These are phyloP conservation scores for Nomada goodeniana DNA, from an alignment of 2,888 invertebrate species.

Conservation along the genomic window DNA sequence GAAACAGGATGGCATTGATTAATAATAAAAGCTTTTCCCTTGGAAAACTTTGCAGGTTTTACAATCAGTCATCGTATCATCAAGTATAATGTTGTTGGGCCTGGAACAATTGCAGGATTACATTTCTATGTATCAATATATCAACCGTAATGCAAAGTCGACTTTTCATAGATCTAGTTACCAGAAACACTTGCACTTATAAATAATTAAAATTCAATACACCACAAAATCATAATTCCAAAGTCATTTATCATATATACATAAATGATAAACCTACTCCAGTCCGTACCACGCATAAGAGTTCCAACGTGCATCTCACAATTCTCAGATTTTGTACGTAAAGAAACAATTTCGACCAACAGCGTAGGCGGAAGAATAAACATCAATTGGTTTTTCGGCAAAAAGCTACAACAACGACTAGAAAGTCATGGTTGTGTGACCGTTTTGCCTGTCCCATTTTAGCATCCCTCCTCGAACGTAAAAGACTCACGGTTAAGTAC, in stretches of 20 bases:
- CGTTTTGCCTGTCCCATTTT: constrained; percentile 50
- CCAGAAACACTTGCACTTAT: too few species aligned
- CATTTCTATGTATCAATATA: background rate
- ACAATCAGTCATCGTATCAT: too few species aligned
- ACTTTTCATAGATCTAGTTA: too few species aligned
- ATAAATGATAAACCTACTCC: background rate
- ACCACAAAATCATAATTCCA: too few species aligned
- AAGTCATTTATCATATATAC: background rate
- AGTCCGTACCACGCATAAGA: background rate
- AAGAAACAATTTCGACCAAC: constrained; percentile 4
- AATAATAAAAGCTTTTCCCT: background rate
- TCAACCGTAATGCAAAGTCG: too few species aligned
- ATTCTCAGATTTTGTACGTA: too few species aligned
- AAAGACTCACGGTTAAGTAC: constrained; percentile 11
- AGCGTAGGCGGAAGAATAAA: constrained; percentile 55
- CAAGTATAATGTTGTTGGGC: too few species aligned
- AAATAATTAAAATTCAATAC: too few species aligned
- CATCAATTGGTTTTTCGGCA: constrained; percentile 23
- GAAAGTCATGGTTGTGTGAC: constrained; percentile 50
- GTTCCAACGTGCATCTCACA: too few species aligned
- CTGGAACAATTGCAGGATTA: background rate
- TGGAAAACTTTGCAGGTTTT: background rate
- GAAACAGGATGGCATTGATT: background rate
- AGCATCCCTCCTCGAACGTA: constrained; percentile 6
- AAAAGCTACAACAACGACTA: constrained; percentile 41